These are phyloP conservation scores for Peromyscus attwateri DNA, from an alignment of 2,797 vertebrate genomes.

Conservation along the genomic window DNA sequence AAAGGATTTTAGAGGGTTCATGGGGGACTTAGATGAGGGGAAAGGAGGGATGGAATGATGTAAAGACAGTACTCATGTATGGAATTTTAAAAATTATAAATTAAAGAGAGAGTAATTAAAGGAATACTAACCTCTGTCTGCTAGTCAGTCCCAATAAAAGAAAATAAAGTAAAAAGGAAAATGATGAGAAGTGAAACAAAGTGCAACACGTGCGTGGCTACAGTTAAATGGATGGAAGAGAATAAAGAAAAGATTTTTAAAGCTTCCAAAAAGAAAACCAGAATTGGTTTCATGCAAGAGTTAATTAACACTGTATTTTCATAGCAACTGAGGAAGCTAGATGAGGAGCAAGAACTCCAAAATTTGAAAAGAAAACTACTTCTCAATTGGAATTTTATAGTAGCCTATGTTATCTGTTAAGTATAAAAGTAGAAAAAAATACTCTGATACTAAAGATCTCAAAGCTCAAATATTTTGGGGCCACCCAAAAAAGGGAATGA, in stretches of 20 bases:
- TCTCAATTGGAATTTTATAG: constrained; percentile 15
- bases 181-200: background rate
- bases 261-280: background rate
- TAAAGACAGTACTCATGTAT: background rate
- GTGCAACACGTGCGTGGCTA: background rate
- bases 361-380: constrained; percentile 50
- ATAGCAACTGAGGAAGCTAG: constrained; percentile 21
- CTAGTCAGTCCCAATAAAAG: constrained; percentile 10
- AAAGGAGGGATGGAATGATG: background rate
- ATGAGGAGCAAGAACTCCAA: background rate
- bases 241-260: constrained; percentile 42
- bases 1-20: background rate
- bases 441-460: background rate
- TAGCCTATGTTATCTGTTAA: constrained; percentile 28
- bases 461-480: background rate
- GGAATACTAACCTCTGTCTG: background rate
- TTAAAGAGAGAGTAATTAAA: background rate
- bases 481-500: background rate
- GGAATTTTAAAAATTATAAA: background rate
- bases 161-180: constrained; percentile 36
- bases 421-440: background rate
- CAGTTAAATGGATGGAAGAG: constrained; percentile 12
- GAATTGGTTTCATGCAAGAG: background rate
- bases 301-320: constrained; percentile 22
- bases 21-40: background rate